A percentile compares a stretch with the other conserved stretches of the same genome.
phyloP scores from a whole-genome alignment of 1,140 invertebrate species.

The Sycophaga agraensis region DNA sequence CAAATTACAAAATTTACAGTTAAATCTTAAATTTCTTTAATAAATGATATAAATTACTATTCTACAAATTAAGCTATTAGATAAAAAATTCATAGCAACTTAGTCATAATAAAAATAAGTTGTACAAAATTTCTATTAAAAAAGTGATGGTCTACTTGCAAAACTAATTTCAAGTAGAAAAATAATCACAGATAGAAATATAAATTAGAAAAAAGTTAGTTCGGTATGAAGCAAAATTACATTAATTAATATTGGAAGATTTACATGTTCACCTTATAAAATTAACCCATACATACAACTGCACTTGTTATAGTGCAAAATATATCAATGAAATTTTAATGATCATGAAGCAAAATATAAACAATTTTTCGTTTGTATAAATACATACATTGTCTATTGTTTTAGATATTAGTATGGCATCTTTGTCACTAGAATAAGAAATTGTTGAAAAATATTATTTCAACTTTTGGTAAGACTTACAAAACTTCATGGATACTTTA shows the following conservation, averaged over 20 bases:
- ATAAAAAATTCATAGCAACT: background rate
- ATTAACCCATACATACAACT: conserved; percentile 6
- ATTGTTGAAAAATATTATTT: conserved; percentile 17
- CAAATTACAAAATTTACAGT: no score
- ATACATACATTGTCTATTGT: background rate
- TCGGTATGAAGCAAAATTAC: conserved; percentile 4
- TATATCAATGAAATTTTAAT: background rate
- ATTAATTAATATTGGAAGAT: background rate
- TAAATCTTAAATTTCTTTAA: no score
- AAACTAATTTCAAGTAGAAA: no score
- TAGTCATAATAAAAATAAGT: conserved; percentile 14
- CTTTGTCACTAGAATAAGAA: conserved; percentile 25
- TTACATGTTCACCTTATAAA: background rate
- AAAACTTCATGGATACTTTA: conserved; percentile 6
- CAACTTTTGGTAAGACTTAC: conserved; percentile 25
- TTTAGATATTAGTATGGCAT: conserved; percentile 27
- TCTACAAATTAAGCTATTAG: no score
- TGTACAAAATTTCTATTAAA: conserved; percentile 8
- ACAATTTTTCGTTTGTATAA: conserved; percentile 9
- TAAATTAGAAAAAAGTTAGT: background rate
- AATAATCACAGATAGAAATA: conserved; percentile 25
- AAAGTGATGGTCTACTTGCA: no score
- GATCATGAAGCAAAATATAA: background rate
- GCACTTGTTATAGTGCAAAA: background rate
- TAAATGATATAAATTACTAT: no score